Evolutionary conservation across 2,797 vertebrate genomes (phyloP).

Genomic region (Phrynocephalus forsythii): DNA sequence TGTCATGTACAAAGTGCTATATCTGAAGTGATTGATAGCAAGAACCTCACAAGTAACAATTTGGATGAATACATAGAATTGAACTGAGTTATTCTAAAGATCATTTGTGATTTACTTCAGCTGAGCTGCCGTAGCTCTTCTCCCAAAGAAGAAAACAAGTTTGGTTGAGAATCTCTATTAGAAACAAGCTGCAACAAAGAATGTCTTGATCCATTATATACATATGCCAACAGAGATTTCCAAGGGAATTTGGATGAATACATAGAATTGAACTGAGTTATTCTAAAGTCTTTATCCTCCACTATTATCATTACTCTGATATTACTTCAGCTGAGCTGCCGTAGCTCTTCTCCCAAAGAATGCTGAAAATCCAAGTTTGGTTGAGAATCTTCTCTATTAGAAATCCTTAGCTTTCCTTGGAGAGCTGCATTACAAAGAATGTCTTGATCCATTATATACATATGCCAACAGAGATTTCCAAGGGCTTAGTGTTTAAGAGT

Average conservation of each 20-base stretch:
- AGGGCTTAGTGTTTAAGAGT: not conserved
- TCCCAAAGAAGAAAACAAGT: not conserved
- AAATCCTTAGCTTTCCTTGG: too few relatives aligned
- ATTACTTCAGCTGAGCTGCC: not conserved
- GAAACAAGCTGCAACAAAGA: not conserved
- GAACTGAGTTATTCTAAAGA: not conserved
- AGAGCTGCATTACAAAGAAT: not conserved
- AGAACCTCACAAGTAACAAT: too few relatives aligned
- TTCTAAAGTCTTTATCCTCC: too few relatives aligned
- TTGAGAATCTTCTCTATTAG: not conserved
- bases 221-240: not conserved
- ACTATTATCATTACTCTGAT: too few relatives aligned
- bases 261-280: not conserved
- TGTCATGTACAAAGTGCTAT: too few relatives aligned
- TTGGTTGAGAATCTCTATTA: not conserved
- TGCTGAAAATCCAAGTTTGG: not conserved
- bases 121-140: not conserved
- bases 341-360: not conserved
- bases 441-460: not conserved
- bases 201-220: not conserved
- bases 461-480: not conserved
- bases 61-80: too few relatives aligned
- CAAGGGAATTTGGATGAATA: too few relatives aligned
- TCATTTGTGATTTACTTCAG: too few relatives aligned
- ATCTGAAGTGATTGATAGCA: too few relatives aligned